phyloP scores from a whole-genome alignment of 2,888 invertebrate genomes.

The Chrysotoxum bicinctum region DNA sequence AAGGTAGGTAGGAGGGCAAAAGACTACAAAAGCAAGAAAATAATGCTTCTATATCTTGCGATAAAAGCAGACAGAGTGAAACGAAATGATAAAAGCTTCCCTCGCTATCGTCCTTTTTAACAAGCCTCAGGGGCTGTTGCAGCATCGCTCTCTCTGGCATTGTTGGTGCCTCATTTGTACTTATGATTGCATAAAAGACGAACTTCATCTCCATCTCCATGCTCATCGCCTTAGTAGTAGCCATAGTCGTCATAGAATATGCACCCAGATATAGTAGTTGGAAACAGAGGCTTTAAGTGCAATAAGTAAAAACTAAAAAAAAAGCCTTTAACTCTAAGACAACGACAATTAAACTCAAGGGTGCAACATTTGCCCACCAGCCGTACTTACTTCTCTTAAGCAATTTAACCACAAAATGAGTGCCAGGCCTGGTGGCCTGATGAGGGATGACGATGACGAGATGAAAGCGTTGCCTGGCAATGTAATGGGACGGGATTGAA shows the following conservation, averaged over 20 bases:
- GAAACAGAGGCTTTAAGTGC: neutral
- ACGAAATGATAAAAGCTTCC: conserved; percentile 67
- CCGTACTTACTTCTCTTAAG: conserved; percentile 41
- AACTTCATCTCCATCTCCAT: conserved; percentile 15
- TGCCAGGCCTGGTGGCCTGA: neutral
- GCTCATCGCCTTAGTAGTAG: neutral
- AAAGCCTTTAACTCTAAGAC: conserved; percentile 61
- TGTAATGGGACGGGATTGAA: conserved; percentile 22
- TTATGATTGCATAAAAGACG: conserved; percentile 70
- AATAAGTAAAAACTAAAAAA: conserved; percentile 13
- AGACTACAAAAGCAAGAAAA: conserved; percentile 10
- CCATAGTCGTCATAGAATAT: conserved; percentile 4
- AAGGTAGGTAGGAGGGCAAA: neutral
- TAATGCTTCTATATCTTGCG: conserved; percentile 41
- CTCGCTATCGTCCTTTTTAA: conserved; percentile 33
- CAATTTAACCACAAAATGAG: conserved; percentile 49
- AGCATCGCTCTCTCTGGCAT: conserved; percentile 5
- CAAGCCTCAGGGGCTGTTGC: conserved; percentile 41
- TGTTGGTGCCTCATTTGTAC: conserved; percentile 63
- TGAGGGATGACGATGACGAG: neutral
- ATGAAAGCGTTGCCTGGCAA: conserved; percentile 5
- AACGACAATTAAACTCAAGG: conserved; percentile 65
- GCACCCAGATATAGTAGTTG: conserved; percentile 28
- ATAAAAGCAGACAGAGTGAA: conserved; percentile 56
- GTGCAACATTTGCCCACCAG: conserved; percentile 55